These are phyloP conservation scores for Lycaon pictus DNA, from an alignment of 2,113 vertebrate genomes.

Conservation along the genomic window DNA sequence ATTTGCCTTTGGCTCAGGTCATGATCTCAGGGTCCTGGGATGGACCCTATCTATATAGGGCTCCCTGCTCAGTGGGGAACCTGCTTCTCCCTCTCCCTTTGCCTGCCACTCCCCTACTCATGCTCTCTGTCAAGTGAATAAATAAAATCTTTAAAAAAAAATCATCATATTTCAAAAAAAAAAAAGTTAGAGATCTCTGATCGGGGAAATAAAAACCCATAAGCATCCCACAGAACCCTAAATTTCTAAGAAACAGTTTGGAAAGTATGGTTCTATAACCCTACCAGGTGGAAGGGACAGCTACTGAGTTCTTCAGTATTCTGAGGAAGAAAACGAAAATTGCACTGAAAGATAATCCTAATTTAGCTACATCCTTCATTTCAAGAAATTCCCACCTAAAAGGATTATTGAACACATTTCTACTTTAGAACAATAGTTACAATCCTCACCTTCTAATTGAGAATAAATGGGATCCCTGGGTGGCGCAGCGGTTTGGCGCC, in stretches of 20 bases:
- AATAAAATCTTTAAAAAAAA: too few relatives aligned
- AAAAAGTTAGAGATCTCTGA: not conserved
- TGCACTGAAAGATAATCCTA: not conserved
- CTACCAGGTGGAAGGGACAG: not conserved
- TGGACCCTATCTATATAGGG: too few relatives aligned
- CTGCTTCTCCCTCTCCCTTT: too few relatives aligned
- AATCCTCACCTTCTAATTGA: not conserved
- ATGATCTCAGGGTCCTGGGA: too few relatives aligned
- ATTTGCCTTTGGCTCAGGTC: too few relatives aligned
- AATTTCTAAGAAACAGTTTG: not conserved
- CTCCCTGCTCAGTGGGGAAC: too few relatives aligned
- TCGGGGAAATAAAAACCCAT: not conserved
- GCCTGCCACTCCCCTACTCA: too few relatives aligned
- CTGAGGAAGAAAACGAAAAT: not conserved
- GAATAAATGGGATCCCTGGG: not conserved
- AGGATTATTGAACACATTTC: not conserved
- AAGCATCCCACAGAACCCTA: not conserved
- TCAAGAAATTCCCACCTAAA: not conserved
- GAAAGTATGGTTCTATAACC: not conserved
- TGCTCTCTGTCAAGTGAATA: too few relatives aligned
- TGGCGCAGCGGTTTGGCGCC: too few relatives aligned
- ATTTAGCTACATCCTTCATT: not conserved
- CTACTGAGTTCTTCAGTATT: not conserved
- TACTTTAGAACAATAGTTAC: not conserved
- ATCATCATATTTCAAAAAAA: not conserved